Percentiles rank a stretch among this genome's conserved stretches.
Evolutionary conservation across 2,888 invertebrate genomes (phyloP).

Genomic region (Caenorhabditis sp.): DNA sequence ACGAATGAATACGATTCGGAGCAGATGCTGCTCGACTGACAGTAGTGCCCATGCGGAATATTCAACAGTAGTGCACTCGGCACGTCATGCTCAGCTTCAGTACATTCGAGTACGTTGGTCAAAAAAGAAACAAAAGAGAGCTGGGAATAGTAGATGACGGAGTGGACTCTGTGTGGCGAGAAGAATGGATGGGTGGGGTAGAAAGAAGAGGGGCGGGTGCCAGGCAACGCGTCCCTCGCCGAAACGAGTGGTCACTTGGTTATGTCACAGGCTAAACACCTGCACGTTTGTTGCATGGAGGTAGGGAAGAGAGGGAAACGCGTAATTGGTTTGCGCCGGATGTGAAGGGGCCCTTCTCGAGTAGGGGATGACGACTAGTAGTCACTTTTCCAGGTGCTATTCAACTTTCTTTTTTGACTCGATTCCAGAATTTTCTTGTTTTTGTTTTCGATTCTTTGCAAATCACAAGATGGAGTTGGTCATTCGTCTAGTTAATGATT

Average conservation of each 20-base stretch:
- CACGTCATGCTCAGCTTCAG: constrained; percentile 41
- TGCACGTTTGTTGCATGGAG: constrained; percentile 46
- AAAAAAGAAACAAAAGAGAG: constrained; percentile 44
- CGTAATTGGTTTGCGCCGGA: constrained; percentile 41
- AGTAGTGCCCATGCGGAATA: constrained; percentile 52
- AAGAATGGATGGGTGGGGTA: too few species aligned
- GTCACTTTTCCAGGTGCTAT: not conserved
- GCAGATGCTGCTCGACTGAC: constrained; percentile 57
- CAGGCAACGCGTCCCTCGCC: constrained; percentile 45
- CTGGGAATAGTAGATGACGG: constrained; percentile 29
- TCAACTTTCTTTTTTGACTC: not conserved
- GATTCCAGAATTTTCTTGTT: constrained; percentile 8
- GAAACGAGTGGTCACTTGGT: constrained; percentile 50
- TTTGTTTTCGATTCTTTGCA: not conserved
- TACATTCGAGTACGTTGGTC: constrained; percentile 40
- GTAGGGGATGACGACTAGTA: constrained; percentile 1
- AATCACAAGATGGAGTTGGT: not conserved
- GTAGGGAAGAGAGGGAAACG: constrained; percentile 33
- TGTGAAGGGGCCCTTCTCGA: constrained; percentile 9
- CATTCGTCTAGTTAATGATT: not conserved
- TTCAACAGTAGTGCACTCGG: not conserved
- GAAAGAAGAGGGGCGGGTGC: constrained; percentile 27
- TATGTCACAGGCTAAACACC: constrained; percentile 35
- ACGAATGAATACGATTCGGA: constrained; percentile 44
- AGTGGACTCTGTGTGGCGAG: constrained; percentile 24